A percentile compares a stretch with the other conserved stretches of the same genome.
Evolutionary conservation across 2,888 invertebrate species (phyloP).

Genomic region (Mythimna impura): DNA sequence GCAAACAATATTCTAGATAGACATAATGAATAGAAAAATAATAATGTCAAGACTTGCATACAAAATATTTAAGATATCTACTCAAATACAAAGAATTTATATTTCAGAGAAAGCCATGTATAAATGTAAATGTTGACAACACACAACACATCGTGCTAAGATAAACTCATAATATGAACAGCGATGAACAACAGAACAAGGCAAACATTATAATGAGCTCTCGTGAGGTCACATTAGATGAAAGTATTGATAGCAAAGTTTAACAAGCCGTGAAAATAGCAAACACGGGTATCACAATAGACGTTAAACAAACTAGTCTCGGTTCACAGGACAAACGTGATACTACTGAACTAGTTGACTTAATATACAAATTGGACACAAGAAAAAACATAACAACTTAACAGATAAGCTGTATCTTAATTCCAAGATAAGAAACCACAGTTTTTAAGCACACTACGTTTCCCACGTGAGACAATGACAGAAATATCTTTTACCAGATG

Average conservation of each 20-base stretch:
- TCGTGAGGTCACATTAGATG: conserved; percentile 71
- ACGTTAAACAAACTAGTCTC: conserved; percentile 32
- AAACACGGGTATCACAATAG: conserved; percentile 49
- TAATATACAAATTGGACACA: conserved; percentile 27
- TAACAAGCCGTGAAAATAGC: conserved; percentile 64
- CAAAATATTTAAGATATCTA: conserved; percentile 34
- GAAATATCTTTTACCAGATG: conserved; percentile 64
- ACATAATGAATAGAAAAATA: conserved; percentile 38
- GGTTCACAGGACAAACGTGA: conserved; percentile 44
- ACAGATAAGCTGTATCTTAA: conserved; percentile 25
- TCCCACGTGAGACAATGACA: conserved; percentile 71
- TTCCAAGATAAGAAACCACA: conserved; percentile 41
- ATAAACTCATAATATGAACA: conserved; percentile 56
- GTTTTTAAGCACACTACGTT: conserved; percentile 49
- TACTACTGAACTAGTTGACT: conserved; percentile 36
- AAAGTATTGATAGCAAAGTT: conserved; percentile 70
- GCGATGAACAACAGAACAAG: conserved; percentile 55
- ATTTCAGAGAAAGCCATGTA: conserved; percentile 61
- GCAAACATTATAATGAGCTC: conserved; percentile 63
- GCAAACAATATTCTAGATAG: conserved; percentile 20
- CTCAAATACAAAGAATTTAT: conserved; percentile 51
- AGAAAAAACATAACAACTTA: conserved; percentile 14
- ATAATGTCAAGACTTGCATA: conserved; percentile 40
- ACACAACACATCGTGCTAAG: conserved; percentile 58
- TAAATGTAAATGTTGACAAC: conserved; percentile 57